Evolutionary conservation across 2,888 invertebrate species (phyloP).

Genomic region (Hoplodrina blanda): DNA sequence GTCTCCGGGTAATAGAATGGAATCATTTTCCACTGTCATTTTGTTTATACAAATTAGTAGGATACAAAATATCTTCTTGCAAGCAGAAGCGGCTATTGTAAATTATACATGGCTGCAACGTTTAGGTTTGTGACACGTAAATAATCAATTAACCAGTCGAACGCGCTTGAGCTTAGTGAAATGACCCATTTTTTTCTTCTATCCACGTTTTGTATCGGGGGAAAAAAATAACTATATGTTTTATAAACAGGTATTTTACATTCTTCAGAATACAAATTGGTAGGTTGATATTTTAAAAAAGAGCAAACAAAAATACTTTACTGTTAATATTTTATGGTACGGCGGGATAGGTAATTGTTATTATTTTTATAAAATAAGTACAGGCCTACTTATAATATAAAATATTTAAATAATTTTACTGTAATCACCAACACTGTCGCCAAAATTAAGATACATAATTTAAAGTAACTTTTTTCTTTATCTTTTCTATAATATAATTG

Average conservation of each 20-base stretch:
- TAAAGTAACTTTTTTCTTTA: no score
- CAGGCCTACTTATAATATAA: no score
- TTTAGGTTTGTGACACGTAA: slow-evolving; percentile 24
- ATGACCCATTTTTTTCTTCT: slow-evolving; percentile 40
- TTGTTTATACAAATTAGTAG: neutral
- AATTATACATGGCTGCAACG: slow-evolving; percentile 1
- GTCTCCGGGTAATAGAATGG: no score
- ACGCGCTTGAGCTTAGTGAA: slow-evolving; percentile 21
- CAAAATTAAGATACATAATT: no score
- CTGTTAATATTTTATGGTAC: no score
- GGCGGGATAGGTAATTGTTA: no score
- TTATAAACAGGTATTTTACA: neutral
- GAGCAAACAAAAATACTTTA: neutral
- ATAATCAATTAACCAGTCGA: slow-evolving; percentile 33
- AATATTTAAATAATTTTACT: no score
- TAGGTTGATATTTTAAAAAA: neutral
- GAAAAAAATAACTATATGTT: neutral
- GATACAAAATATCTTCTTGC: no score
- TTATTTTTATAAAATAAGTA: no score
- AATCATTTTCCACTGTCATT: neutral
- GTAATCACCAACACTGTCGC: no score
- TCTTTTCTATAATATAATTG: no score
- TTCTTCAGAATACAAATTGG: no score
- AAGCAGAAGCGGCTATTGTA: neutral
- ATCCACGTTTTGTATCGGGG: slow-evolving; percentile 6